These are phyloP conservation scores for Tachyglossus aculeatus DNA, from an alignment of 2,797 vertebrate genomes.

Conservation along the genomic window DNA sequence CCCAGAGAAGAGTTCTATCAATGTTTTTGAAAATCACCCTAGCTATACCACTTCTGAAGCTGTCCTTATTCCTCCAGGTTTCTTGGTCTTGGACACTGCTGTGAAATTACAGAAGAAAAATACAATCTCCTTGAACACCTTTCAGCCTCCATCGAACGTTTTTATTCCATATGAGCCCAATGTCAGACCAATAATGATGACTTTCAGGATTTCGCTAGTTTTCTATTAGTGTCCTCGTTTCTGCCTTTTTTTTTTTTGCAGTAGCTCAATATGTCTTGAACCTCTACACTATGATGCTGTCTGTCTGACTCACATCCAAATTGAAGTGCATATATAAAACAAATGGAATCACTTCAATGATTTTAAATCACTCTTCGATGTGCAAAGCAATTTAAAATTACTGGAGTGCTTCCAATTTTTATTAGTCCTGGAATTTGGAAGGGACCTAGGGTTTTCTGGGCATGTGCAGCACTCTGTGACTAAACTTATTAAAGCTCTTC, in stretches of 20 bases:
- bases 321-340: conserved; percentile 74
- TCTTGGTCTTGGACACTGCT: conserved; percentile 2
- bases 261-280: conserved; percentile 63
- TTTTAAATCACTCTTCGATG: conserved; percentile 80
- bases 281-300: conserved; percentile 63
- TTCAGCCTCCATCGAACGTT: conserved; percentile 13
- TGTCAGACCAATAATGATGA: background rate
- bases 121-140: background rate
- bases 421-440: conserved; percentile 82
- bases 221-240: conserved; percentile 54
- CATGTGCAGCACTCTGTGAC: conserved; percentile 71
- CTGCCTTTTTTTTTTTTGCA: conserved; percentile 66
- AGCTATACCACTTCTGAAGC: background rate
- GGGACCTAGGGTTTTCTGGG: conserved; percentile 71
- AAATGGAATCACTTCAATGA: conserved; percentile 76
- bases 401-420: conserved; percentile 82
- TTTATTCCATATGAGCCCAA: conserved; percentile 16
- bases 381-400: conserved; percentile 82
- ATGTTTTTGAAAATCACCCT: conserved; percentile 13
- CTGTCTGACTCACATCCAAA: conserved; percentile 75
- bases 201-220: conserved; percentile 8
- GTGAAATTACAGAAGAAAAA: background rate
- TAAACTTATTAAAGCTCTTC: conserved; percentile 62
- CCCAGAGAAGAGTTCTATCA: background rate
- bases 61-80: conserved; percentile 2